Evolutionary conservation across 2,888 invertebrate species (phyloP).

Genomic region (Leptothorax acervorum): DNA sequence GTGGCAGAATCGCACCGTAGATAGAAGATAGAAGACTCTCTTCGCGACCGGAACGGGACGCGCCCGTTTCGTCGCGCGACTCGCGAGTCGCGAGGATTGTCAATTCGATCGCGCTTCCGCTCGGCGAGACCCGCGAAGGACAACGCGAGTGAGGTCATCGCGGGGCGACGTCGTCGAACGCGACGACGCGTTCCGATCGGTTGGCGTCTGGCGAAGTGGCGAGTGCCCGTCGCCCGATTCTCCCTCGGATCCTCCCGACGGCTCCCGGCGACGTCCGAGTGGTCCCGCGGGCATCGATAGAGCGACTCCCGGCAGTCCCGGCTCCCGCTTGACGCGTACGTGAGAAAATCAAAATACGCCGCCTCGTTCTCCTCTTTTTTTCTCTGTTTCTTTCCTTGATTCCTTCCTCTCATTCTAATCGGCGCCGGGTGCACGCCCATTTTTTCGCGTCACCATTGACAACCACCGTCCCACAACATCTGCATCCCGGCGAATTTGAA

Average conservation of each 20-base stretch:
- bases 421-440: constrained; percentile 74
- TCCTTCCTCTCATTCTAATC: not conserved
- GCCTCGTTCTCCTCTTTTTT: not conserved
- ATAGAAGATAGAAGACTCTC: too few species aligned
- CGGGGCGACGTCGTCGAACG: constrained; percentile 55
- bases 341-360: not conserved
- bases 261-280: not conserved
- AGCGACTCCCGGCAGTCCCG: not conserved
- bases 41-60: not conserved
- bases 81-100: not conserved
- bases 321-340: not conserved
- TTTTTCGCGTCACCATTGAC: constrained; percentile 75
- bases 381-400: not conserved
- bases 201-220: not conserved
- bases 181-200: not conserved
- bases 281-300: not conserved
- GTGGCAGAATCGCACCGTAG: not conserved
- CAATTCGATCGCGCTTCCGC: not conserved
- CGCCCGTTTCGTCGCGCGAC: not conserved
- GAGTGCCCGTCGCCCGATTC: not conserved
- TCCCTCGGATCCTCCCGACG: not conserved
- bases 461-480: constrained; percentile 72
- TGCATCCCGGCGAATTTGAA: constrained; percentile 62
- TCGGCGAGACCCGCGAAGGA: constrained; percentile 72
- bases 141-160: constrained; percentile 79